Base-by-base conservation (phyloP, 2,113 vertebrate species). In the Turnix velox region DNA sequence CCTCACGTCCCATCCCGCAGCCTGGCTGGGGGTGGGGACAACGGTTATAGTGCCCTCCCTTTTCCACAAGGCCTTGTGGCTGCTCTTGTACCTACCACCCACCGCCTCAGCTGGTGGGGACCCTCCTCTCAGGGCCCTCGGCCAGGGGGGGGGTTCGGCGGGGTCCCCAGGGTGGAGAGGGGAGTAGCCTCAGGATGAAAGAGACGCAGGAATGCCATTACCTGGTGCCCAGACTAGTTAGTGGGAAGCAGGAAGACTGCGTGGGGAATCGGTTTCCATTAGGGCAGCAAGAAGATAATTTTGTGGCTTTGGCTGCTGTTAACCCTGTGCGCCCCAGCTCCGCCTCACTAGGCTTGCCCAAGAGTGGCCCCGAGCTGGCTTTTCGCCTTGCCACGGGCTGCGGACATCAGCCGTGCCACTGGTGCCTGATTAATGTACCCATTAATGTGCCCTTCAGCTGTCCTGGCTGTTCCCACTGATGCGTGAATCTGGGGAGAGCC, bases 241-340 rank as follows among this genome's bases (percentile, higher is more conserved):
- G 81, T 57, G 77, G 80, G 80, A 81, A 86, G 76, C 13, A 4
- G 83, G 83, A 84, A 76, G 67, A 72, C 4, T 6, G 24, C 78
- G 87, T 84, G 81, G 88, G 87, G 92, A 94, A 92, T 91, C 81
- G 92, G 48, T 95, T 96, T 94, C 94, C 95, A 91, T 96, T 92
- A 95, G 75, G 74, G 71, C 88, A 95, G 88, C 94, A 76, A 84
- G 95, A 89, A 92, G 88, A 93, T 93, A 46, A 92, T 96, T 92
- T 92, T 91, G 93, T 55, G 5, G 82, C 79, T 91, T 87, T 31
- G 7, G 91, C 78, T 83, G 87, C 85, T 68, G 75, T 95, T 97
- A 95, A 96, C 94, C 33, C 81, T 30, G 59, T 94, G 68, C 1
- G 3, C 30, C 83, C 94, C 39, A 1, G 55, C 37, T 18, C 52